Evolutionary conservation across 2,888 invertebrate genomes (phyloP), one percentile per base, ranked within the genome.

Genomic region (Idaea aversata): DNA sequence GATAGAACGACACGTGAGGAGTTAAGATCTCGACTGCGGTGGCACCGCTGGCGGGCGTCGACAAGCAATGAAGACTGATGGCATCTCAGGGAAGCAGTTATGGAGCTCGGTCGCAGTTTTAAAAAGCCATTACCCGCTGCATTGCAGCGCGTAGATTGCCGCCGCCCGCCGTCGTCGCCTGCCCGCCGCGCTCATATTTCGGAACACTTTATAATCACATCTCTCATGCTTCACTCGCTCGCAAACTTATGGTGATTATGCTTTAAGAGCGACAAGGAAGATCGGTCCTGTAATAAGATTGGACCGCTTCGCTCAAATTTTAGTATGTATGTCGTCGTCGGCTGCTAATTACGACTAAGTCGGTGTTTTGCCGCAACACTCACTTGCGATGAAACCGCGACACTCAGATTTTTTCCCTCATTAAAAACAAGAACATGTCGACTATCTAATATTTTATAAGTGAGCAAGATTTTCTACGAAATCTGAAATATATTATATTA

Each of bases 51-150:
- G 85, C 85, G 85, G 86, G 90, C 86, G 93, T 85, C 90, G 93
- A 93, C 93, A 93, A 91, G 90, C 93, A 93, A 93, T 93, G 93
- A 91, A 91, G 92, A 92, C 88, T 91, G 91, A 93, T 91, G 91
- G 90, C 91, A 88, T 91, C 89, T 90, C 88, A 88, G 87, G 83
- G 83, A 90, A 92, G 91, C 89, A 87, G 90, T 90, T 90, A 91
- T 88, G 91, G 93, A 93, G 91, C 93, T 89, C 89, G 91, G 91
- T 93, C 93, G 93, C 89, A 92, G 91, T 91, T 92, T 93, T 91
- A 93, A 93, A 93, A 93, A 91, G 90, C 92, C 90, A 92, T 93
- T 93, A 93, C 90, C 85, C 86, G 88, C 82, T 85, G 90, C 89
- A 85, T 80, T 91, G 91, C 90, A 90, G 86, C 88, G 85, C 88